Percentiles rank a stretch among this genome's conserved stretches.
Evolutionary conservation across 2,113 vertebrate genomes (phyloP).

Genomic region (Camelus dromedarius): DNA sequence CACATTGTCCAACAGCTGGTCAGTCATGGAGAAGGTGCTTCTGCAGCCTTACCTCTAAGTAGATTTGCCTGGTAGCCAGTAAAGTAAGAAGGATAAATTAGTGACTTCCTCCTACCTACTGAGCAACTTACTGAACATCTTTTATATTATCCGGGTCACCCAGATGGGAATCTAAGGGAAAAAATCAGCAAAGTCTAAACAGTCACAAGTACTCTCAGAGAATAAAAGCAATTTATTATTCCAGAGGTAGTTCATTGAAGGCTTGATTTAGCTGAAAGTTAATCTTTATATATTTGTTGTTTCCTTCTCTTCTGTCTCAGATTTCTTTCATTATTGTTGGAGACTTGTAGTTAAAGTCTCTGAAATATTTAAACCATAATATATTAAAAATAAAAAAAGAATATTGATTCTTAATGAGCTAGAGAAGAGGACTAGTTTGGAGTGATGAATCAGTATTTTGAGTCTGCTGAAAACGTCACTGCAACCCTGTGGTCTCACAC

Average conservation of each 20-base stretch:
- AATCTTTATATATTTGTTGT: neutral
- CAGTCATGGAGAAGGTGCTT: neutral
- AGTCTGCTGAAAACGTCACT: neutral
- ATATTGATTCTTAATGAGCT: neutral
- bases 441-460: neutral
- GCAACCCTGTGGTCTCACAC: neutral
- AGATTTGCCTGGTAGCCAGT: neutral
- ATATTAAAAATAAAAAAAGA: neutral
- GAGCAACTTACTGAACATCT: neutral
- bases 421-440: neutral
- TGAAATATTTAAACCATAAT: neutral
- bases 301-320: neutral
- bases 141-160: neutral
- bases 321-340: neutral
- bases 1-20: neutral
- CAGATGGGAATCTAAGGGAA: neutral
- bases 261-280: conserved; percentile 10
- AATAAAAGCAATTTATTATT: conserved; percentile 28
- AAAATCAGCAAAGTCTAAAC: neutral
- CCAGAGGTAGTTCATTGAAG: neutral
- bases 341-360: neutral
- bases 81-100: neutral
- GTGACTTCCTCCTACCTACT: neutral
- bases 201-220: neutral
- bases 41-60: neutral